Percentiles rank a stretch among this genome's conserved stretches.
These are phyloP conservation scores for Drosophila atroscutellata DNA, from an alignment of 2,888 invertebrate species.

Conservation along the genomic window DNA sequence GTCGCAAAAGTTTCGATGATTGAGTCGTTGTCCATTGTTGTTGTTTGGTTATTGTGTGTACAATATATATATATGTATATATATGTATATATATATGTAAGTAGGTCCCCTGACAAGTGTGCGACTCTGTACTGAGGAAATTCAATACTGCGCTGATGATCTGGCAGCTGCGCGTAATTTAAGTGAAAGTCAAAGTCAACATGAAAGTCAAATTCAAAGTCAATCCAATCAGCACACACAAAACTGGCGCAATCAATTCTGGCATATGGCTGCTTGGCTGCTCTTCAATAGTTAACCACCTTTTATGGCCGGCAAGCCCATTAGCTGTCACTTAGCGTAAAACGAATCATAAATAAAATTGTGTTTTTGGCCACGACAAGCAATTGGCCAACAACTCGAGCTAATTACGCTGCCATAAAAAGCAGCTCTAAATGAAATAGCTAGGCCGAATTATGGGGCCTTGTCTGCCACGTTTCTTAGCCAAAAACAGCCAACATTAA, in stretches of 20 bases:
- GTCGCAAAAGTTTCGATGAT: constrained; percentile 44
- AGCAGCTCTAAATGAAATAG: constrained; percentile 40
- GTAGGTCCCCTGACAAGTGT: constrained; percentile 12
- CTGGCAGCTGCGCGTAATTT: constrained; percentile 11
- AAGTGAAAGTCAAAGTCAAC: constrained; percentile 39
- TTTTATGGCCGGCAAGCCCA: constrained; percentile 63
- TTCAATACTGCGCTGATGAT: constrained; percentile 14
- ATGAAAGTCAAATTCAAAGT: constrained; percentile 41
- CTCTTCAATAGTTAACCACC: constrained; percentile 43
- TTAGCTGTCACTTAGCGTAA: constrained; percentile 71
- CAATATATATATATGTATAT: background rate
- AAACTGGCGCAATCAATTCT: constrained; percentile 38
- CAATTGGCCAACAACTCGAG: constrained; percentile 34
- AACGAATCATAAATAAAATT: constrained; percentile 67
- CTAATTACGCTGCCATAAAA: constrained; percentile 73
- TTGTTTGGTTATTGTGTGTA: constrained; percentile 5
- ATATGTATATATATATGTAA: no score
- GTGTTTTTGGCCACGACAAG: constrained; percentile 39
- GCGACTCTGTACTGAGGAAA: background rate
- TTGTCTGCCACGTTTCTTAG: constrained; percentile 16
- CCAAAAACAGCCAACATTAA: constrained; percentile 51
- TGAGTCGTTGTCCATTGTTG: constrained; percentile 18
- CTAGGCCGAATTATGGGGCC: constrained; percentile 32
- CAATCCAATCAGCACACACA: constrained; percentile 44
- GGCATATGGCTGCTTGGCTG: constrained; percentile 52